Base-by-base conservation (phyloP, 2,113 vertebrate genomes). In the Clarias magur region DNA sequence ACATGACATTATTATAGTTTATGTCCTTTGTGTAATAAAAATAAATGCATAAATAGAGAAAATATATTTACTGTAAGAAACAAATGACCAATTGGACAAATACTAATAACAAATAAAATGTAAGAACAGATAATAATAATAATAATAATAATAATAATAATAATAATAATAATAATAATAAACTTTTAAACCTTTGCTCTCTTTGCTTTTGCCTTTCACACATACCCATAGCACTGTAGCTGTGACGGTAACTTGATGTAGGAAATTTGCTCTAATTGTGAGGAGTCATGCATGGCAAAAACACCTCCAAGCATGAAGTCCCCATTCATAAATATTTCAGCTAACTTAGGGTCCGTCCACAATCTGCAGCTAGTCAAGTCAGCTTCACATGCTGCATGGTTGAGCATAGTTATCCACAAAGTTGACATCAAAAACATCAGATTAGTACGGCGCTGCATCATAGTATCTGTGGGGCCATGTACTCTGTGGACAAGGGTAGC, bases 231-330 rank as follows among this genome's bases (percentile, higher is more conserved):
- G 88, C 93, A 95, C 38, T 67, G 82, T 7, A 91, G 38, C 15
- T 91, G 73, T 65, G 91, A 89, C 86, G 95, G 94, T 72, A 86
- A 25, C 57, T 21, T 86, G 68, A 86, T 94, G 79, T 93, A 94
- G 85, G 90, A 88, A 38, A 91, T 76, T 34, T 89, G 88, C 54
- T 89, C 82, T 38, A 84, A 91, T 30, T 88, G 38, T 38, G 84
- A 81, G 11, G 91, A 89, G 83, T 89, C 7, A 62, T 95, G 94
- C 0, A 95, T 92, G 0, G 93, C 88, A 59, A 95, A 95, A 88
- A 92, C 89, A 17, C 93, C 93, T 4, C 93, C 94, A 70, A 94
- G 89, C n/a, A 94, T 3, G 48, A 92, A 94, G 82, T 95, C 93
- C 62, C 94, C 94, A 21, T 92, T 91, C 88, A 90, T 59, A 25